Conservation (phyloP, 2,797 vertebrate genomes). For the Ctenosaura bakeri region DNA sequence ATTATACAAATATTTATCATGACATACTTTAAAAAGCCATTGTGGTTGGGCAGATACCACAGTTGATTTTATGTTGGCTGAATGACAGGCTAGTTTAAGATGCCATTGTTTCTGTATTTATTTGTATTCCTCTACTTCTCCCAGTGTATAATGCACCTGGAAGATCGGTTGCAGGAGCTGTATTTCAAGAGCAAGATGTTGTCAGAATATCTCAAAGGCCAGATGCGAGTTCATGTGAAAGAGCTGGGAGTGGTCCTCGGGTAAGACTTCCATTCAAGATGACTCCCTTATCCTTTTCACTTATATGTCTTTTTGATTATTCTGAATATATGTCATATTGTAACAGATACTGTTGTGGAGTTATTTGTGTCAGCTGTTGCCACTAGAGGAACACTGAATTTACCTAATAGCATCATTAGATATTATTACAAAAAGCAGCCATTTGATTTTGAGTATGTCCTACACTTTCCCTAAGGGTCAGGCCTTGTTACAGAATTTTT, state of each 20-base stretch:
- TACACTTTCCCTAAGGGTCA: not conserved
- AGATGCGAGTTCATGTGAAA: slow-evolving; percentile 97
- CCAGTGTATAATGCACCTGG: slow-evolving; percentile 98
- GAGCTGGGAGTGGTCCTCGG: slow-evolving; percentile 95
- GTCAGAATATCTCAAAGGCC: slow-evolving; percentile 96
- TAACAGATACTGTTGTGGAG: not conserved
- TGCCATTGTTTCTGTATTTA: slow-evolving; percentile 37
- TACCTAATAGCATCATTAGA: not conserved
- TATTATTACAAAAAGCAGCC: not conserved
- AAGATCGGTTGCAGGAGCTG: slow-evolving; percentile 96
- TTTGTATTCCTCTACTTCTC: slow-evolving; percentile 22
- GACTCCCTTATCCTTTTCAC: slow-evolving; percentile 15
- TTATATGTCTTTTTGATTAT: not conserved
- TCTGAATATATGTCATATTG: not conserved
- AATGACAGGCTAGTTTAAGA: not conserved
- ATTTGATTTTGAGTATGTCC: not conserved
- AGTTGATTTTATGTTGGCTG: slow-evolving; percentile 15
- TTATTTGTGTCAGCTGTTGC: not conserved
- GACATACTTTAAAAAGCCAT: fast-evolving
- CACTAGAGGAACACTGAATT: not conserved
- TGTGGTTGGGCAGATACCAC: not conserved
- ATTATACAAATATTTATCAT: not conserved
- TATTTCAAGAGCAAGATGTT: slow-evolving; percentile 99
- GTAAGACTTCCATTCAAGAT: slow-evolving; percentile 79
- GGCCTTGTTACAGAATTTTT: not conserved